Conservation (phyloP, 2,888 invertebrate species). For the Arrhopalites spinosus region DNA sequence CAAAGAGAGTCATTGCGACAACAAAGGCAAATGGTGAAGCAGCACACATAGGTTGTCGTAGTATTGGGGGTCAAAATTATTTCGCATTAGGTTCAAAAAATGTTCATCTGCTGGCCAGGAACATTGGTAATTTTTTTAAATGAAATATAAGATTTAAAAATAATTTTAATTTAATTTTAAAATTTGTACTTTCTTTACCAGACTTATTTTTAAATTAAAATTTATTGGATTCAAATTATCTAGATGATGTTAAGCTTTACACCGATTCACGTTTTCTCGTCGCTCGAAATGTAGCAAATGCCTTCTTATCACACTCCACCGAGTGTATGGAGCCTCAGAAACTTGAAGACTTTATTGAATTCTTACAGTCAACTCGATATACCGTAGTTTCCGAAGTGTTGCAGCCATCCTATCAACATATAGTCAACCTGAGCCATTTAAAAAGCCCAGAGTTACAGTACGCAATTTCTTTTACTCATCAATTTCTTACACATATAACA, state of each 20-base stretch:
- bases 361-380: conserved; percentile 55
- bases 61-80: conserved; percentile 57
- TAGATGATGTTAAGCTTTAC: conserved; percentile 50
- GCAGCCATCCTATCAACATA: conserved; percentile 60
- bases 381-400: conserved; percentile 61
- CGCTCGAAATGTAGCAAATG: conserved; percentile 57
- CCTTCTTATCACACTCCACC: conserved; percentile 56
- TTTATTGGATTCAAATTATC: neutral
- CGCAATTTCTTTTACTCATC: too few species aligned
- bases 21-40: conserved; percentile 61
- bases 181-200: too few species aligned
- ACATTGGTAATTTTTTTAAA: conserved; percentile 48
- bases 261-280: conserved; percentile 58
- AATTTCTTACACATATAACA: neutral
- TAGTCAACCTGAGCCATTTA: conserved; percentile 60
- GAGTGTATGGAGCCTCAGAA: conserved; percentile 52
- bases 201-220: neutral
- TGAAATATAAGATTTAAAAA: too few species aligned
- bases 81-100: conserved; percentile 62
- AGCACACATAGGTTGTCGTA: conserved; percentile 60
- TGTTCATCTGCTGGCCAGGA: conserved; percentile 60
- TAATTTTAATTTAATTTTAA: too few species aligned
- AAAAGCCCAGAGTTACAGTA: conserved; percentile 57
- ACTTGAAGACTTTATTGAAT: conserved; percentile 36
- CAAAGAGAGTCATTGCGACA: conserved; percentile 53